Evolutionary conservation across 2,888 invertebrate genomes (phyloP), one percentile per base, ranked within the genome.

Genomic region (Falcaria lacertinaria): DNA sequence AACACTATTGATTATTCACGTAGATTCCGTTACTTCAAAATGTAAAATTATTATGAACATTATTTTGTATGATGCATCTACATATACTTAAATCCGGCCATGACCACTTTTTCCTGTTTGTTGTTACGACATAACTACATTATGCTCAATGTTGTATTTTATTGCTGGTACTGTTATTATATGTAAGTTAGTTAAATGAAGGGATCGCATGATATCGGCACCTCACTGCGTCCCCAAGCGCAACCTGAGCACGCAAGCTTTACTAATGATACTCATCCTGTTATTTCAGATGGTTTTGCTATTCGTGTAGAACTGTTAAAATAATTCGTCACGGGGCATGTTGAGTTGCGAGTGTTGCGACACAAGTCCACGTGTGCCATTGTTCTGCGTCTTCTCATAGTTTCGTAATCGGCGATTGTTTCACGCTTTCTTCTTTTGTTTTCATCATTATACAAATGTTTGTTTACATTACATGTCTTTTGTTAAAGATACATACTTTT

Each of bases 201-300:
- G 28, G 61, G 60, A 57, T 67, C 51, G 50, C 57, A 58, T 47
- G 53, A 48, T 60, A 61, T 60, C 37, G 57, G 52, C 52, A 59
- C 28, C 28, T 28, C 28, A 3, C 7, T 11, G 8, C 62, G 50
- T 61, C 61, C 61, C 61, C 64, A 48, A 69, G 60, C 55, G 59
- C 60, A 61, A 64, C 54, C 17, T 64, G 52, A 67, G 57, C 80
- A 80, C 75, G 78, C 78, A 52, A 74, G 64, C 57, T 68, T 60
- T 59, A 52, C 63, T 77, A 74, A 73, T 66, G 69, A 62, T 64
- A 60, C 44, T 49, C 64, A 58, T 71, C 68, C 70, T 77, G 74
- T 78, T 80, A 66, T 79, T 75, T 71, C 65, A 75, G 65, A 70
- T 54, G 52, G 14, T 34, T 34, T 37, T 60, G 64, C 63, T 62